Conservation (phyloP, 2,113 vertebrate genomes). For the Cervus canadensis region DNA sequence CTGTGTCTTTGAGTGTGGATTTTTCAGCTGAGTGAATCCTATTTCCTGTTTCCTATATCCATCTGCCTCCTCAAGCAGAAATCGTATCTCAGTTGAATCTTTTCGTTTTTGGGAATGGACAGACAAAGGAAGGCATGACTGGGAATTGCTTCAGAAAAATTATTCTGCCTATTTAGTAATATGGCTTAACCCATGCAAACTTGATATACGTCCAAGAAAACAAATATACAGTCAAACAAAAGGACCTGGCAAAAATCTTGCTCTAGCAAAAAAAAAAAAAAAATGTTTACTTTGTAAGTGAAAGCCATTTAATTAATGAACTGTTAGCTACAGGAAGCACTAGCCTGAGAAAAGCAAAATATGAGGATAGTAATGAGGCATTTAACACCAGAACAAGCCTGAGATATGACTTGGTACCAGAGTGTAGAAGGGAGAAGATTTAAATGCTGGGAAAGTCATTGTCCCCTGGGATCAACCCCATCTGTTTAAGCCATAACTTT, state of each 20-base stretch:
- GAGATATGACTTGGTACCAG: neutral
- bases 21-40: neutral
- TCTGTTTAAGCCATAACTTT: neutral
- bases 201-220: neutral
- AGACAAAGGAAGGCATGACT: neutral
- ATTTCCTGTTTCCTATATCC: neutral
- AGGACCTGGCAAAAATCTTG: neutral
- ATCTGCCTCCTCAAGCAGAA: neutral
- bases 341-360: neutral
- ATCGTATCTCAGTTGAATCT: neutral
- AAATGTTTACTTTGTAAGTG: neutral
- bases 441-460: slow-evolving; percentile 21
- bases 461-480: neutral
- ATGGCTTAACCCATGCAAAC: neutral
- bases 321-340: neutral
- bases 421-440: neutral
- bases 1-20: neutral
- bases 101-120: neutral
- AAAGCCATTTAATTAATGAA: neutral
- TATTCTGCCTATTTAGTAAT: neutral
- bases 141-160: slow-evolving; percentile 3
- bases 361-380: neutral
- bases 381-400: neutral
- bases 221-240: neutral
- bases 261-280: neutral